A percentile compares a stretch with the other conserved stretches of the same genome.
Evolutionary conservation across 2,888 invertebrate species (phyloP).

Genomic region (Synergus laeviventris): DNA sequence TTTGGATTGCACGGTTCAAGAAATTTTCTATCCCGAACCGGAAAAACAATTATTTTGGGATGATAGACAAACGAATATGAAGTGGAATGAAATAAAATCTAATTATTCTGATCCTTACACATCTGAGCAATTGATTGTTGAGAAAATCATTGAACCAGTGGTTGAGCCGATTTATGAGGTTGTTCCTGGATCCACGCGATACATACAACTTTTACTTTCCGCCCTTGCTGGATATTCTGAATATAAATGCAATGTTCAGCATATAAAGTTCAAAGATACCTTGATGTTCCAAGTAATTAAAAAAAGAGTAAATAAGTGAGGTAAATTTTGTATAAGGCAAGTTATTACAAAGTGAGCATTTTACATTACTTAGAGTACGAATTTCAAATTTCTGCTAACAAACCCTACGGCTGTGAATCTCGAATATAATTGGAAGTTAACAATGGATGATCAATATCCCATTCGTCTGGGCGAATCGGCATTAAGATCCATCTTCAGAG

Average conservation of each 20-base stretch:
- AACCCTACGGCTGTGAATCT: constrained; percentile 63
- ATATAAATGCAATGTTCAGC: constrained; percentile 75
- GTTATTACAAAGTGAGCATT: background rate
- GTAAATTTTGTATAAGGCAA: background rate
- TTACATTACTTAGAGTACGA: constrained; percentile 56
- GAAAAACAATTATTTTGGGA: constrained; percentile 72
- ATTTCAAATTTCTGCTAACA: constrained; percentile 56
- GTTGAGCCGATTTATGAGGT: constrained; percentile 69
- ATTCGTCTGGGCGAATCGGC: constrained; percentile 49
- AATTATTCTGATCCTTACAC: constrained; percentile 29
- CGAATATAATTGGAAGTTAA: constrained; percentile 62
- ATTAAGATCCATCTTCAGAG: constrained; percentile 20
- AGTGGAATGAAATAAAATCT: constrained; percentile 63
- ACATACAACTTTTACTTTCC: constrained; percentile 77
- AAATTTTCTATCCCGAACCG: constrained; percentile 57
- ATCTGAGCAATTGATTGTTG: constrained; percentile 47
- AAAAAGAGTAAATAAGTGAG: background rate
- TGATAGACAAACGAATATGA: constrained; percentile 72
- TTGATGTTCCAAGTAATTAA: constrained; percentile 77
- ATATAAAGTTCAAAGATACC: constrained; percentile 78
- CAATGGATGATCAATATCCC: constrained; percentile 64
- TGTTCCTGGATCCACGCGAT: constrained; percentile 62
- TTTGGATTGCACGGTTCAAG: constrained; percentile 59
- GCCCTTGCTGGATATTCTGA: constrained; percentile 78
- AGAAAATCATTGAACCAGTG: constrained; percentile 63